Evolutionary conservation across 2,797 vertebrate species (phyloP).

Genomic region (Erethizon dorsatum): DNA sequence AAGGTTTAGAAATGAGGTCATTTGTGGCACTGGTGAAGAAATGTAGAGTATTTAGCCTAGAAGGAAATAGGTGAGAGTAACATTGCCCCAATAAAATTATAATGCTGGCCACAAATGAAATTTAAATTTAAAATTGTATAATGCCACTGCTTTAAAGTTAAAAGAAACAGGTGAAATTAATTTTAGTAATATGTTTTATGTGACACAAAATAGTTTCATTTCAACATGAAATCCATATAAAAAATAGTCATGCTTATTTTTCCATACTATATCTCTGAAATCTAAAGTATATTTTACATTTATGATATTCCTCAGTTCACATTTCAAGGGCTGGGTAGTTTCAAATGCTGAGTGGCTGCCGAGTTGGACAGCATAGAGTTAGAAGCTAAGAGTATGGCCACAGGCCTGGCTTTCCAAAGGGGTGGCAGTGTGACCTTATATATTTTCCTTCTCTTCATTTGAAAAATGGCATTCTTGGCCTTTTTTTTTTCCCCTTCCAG

Average conservation of each 20-base stretch:
- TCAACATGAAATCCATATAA: neutral
- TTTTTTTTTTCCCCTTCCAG: neutral
- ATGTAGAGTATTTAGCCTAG: neutral
- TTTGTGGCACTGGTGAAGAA: neutral
- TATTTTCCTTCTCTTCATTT: neutral
- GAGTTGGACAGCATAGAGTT: rapidly evolving
- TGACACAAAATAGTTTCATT: neutral
- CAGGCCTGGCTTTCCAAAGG: neutral
- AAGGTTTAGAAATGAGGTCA: neutral
- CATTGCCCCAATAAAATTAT: neutral
- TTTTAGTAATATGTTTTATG: neutral
- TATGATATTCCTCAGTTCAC: neutral
- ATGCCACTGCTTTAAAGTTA: neutral
- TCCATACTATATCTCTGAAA: neutral
- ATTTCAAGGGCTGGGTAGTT: neutral
- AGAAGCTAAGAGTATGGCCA: neutral
- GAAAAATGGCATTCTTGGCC: neutral
- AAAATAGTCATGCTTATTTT: neutral
- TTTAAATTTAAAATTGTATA: neutral
- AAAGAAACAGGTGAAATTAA: neutral
- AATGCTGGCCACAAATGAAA: neutral
- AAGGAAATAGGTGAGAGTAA: neutral
- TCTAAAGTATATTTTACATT: neutral
- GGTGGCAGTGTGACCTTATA: neutral
- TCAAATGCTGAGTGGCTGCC: no score